Evolutionary conservation across 30 jellyfish, hydroid and myxozoan genomes (phyloP), one percentile per base, ranked within the genome.

Genomic region (Aurelia aurita complex sp. Pacific): DNA sequence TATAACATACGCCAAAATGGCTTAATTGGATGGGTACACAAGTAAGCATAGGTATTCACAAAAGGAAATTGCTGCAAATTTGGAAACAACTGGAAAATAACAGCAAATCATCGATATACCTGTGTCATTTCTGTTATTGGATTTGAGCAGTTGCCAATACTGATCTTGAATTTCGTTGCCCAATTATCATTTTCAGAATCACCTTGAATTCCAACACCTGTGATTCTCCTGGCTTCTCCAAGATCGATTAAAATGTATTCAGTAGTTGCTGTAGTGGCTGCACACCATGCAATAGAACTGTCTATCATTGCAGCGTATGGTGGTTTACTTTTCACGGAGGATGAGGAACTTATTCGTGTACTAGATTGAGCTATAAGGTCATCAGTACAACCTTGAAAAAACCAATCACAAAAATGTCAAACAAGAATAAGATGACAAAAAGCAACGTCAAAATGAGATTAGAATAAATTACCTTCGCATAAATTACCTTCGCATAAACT

Each of bases 211-310:
- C 87, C 92, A 50, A 83, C 50, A 7, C 92, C 92, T 34, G 71
- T 83, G 23, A 83, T 72, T 33, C 64, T 63, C 62, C 53, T 55
- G 36, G 85, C 40, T 11, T 80, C 61, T 8, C 92, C 92, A 3
- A 83, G 66, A 65, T 83, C 75, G 9, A 83, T 46, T 38, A 38
- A 10, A 15, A 83, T 42, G 52, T 64, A 65, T 19, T 79, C 89
- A 57, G 71, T 59, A 16, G 60, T 42, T 8, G 65, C 63, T 12
- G 64, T 1, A 29, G 81, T 59, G 55, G 18, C 38, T 1, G 83
- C 71, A 38, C 92, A 83, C 92, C 92, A 83, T 71, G 87, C 86
- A 43, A 16, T 10, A 11, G 38, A 67, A 51, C 92, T 83, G 76
- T 83, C 54, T 64, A 83, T 17, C 9, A 13, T 61, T n/a, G 87